Percentiles rank a stretch among this genome's conserved stretches.
Evolutionary conservation across 2,888 invertebrate genomes (phyloP).

Genomic region (Cheilosia variabilis): DNA sequence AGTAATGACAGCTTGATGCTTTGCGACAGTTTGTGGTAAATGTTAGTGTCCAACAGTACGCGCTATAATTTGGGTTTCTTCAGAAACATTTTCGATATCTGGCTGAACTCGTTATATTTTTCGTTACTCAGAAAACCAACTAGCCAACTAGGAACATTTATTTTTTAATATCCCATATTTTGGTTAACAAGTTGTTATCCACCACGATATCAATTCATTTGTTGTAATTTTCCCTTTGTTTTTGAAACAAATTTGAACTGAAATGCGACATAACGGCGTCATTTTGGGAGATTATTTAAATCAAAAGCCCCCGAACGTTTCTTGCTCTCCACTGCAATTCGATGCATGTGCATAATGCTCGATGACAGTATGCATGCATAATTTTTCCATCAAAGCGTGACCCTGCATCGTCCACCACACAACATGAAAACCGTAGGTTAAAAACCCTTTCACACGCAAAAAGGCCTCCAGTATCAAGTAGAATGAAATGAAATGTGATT

Average conservation of each 20-base stretch:
- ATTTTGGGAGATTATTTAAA: neutral
- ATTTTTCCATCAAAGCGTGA: slow-evolving; percentile 25
- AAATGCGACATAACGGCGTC: neutral
- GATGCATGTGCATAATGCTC: neutral
- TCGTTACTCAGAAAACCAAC: no score
- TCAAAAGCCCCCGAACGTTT: neutral
- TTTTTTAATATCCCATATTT: no score
- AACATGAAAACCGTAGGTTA: neutral
- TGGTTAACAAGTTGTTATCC: no score
- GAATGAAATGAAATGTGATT: slow-evolving; percentile 61
- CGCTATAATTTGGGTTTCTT: no score
- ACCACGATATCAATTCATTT: no score
- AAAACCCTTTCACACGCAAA: neutral
- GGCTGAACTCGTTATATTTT: no score
- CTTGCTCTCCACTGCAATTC: neutral
- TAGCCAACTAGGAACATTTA: no score
- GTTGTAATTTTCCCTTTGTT: neutral
- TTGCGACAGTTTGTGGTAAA: no score
- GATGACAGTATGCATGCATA: slow-evolving; percentile 9
- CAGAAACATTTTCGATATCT: no score
- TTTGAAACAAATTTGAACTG: no score
- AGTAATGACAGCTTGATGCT: no score
- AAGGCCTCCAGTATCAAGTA: slow-evolving; percentile 35
- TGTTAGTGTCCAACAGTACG: no score
- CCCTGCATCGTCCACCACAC: neutral